Conservation (phyloP, 2,888 invertebrate species). For the Sarcophaga subvicina region DNA sequence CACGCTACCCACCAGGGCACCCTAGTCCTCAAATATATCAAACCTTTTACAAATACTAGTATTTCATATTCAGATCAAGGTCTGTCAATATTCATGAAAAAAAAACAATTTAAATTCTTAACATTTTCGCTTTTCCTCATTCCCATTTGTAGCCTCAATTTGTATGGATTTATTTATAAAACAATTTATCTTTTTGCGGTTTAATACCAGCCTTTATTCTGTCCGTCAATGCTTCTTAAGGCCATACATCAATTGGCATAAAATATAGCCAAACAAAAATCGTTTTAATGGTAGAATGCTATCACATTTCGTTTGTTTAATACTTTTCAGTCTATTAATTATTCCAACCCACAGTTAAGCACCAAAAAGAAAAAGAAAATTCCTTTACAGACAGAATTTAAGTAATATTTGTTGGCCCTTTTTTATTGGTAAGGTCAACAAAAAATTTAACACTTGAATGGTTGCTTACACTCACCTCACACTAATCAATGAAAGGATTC, state of each 20-base stretch:
- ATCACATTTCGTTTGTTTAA: not conserved
- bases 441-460: not conserved
- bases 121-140: too few species aligned
- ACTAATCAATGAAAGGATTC: not conserved
- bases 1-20: too few species aligned
- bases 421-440: not conserved
- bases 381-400: not conserved
- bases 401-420: not conserved
- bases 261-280: too few species aligned
- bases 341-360: not conserved
- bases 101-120: too few species aligned
- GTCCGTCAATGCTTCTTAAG: too few species aligned
- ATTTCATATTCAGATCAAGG: too few species aligned
- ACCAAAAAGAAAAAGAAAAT: not conserved
- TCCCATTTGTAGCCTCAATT: too few species aligned
- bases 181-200: not conserved
- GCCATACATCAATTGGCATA: too few species aligned
- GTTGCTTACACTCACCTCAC: not conserved
- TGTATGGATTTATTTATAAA: not conserved
- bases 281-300: not conserved
- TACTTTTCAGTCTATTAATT: not conserved
- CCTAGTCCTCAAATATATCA: too few species aligned
- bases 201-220: too few species aligned
- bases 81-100: too few species aligned
- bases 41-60: too few species aligned